Conservation (phyloP, 2,113 vertebrate genomes). For the Larimichthys polyactis region DNA sequence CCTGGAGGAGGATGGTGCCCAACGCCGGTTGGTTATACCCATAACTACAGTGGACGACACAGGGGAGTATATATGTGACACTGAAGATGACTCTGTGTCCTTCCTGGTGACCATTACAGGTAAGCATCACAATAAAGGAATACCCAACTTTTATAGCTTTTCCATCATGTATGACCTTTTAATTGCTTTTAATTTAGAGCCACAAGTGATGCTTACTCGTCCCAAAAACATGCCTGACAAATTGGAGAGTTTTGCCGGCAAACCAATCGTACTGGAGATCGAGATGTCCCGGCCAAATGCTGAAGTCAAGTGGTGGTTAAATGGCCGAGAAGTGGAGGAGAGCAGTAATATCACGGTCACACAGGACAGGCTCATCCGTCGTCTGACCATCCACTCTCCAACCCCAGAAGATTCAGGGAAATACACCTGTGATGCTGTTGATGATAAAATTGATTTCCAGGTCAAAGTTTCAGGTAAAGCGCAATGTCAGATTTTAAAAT, state of each 20-base stretch:
- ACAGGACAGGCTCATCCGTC: constrained; percentile 72
- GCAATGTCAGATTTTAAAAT: neutral
- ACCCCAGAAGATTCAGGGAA: constrained; percentile 80
- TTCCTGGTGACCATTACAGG: constrained; percentile 89
- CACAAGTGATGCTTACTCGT: constrained; percentile 70
- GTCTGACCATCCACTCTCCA: constrained; percentile 77
- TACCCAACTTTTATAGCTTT: neutral
- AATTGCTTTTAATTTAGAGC: constrained; percentile 66
- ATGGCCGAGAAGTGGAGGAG: constrained; percentile 76
- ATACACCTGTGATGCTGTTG: constrained; percentile 85
- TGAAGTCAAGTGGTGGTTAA: constrained; percentile 79
- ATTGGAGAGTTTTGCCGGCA: constrained; percentile 67
- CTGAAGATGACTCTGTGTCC: constrained; percentile 86
- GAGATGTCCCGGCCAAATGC: constrained; percentile 79
- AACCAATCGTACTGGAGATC: constrained; percentile 77
- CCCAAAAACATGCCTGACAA: constrained; percentile 46
- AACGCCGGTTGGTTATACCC: constrained; percentile 84
- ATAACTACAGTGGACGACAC: constrained; percentile 73
- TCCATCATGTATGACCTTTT: neutral
- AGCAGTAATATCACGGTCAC: constrained; percentile 68
- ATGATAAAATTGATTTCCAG: constrained; percentile 85
- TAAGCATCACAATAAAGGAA: constrained; percentile 38
- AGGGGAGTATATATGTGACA: constrained; percentile 90
- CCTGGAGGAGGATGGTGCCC: constrained; percentile 83
- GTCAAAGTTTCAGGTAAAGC: constrained; percentile 89